Evolutionary conservation across 2,888 invertebrate species (phyloP).

Genomic region (Ectemnius continuus): DNA sequence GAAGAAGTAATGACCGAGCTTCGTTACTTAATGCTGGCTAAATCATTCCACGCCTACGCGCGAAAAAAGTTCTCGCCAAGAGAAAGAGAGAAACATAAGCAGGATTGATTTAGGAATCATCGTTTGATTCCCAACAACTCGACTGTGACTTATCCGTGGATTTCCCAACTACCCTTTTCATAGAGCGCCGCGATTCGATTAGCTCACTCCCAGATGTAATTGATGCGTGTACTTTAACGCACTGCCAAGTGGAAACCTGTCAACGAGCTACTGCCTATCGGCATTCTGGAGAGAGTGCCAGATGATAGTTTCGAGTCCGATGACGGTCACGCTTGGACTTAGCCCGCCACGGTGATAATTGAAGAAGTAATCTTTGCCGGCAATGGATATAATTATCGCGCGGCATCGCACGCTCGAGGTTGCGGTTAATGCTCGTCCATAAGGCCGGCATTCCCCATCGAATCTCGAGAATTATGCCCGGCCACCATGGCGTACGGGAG

Average conservation of each 20-base stretch:
- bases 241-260: no score
- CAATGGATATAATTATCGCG: background rate
- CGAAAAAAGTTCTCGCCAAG: constrained; percentile 36
- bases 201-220: background rate
- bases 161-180: background rate
- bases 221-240: no score
- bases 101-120: constrained; percentile 57
- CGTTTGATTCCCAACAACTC: constrained; percentile 21
- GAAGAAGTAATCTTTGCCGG: background rate
- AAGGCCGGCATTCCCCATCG: constrained; percentile 11
- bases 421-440: constrained; percentile 14
- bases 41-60: constrained; percentile 58
- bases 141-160: background rate
- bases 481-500: background rate
- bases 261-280: no score
- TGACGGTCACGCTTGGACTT: no score
- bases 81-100: background rate
- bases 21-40: constrained; percentile 57
- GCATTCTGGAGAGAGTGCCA: no score
- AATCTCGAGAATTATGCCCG: constrained; percentile 19
- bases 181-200: constrained; percentile 18
- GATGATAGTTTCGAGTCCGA: no score
- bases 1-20: constrained; percentile 59
- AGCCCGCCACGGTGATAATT: background rate
- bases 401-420: background rate